Evolutionary conservation across 2,797 vertebrate genomes (phyloP).

Genomic region (Vultur gryphus): DNA sequence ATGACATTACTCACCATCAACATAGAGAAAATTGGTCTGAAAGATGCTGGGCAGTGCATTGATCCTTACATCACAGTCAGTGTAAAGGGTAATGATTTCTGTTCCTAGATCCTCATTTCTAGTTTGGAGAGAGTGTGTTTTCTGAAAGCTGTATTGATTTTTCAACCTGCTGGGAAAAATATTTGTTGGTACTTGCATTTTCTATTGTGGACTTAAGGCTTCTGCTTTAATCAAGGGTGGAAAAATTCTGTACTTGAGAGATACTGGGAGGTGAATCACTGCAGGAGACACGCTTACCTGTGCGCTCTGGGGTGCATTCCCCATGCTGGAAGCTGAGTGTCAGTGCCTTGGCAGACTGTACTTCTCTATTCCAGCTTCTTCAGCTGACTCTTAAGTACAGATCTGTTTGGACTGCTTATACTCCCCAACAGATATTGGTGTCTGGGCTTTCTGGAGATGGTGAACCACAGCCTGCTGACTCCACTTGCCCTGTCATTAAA

Average conservation of each 20-base stretch:
- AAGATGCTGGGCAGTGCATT: slow-evolving; percentile 97
- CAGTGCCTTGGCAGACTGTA: background rate
- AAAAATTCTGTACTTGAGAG: background rate
- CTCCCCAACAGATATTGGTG: background rate
- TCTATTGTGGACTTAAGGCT: background rate
- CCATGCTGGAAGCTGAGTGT: background rate
- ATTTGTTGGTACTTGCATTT: background rate
- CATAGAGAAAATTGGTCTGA: slow-evolving; percentile 96
- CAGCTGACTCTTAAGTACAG: background rate
- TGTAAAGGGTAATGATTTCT: slow-evolving; percentile 85
- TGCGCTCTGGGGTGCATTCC: background rate
- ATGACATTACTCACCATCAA: slow-evolving; percentile 93
- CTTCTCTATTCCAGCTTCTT: background rate
- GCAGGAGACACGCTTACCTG: background rate
- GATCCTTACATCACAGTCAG: slow-evolving; percentile 98
- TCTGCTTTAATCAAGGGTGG: background rate
- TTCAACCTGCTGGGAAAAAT: background rate
- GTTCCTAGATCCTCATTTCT: background rate
- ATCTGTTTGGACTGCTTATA: background rate
- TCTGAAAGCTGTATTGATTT: background rate
- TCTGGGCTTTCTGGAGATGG: background rate
- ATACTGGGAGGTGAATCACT: background rate
- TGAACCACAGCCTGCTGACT: background rate
- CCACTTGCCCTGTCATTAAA: background rate
- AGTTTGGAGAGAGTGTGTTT: background rate